These are phyloP conservation scores for rabbit (Oryctolagus cuniculus) DNA, from an alignment of 2,113 vertebrate genomes.

Conservation along the genomic window mOryCun1.1 NC_091447.1:51095501-51096000, in stretches of 20 bases:
- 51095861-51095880: slow-evolving; percentile 19
- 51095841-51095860: slow-evolving; percentile 55
- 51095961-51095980: no score
- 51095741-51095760: neutral
- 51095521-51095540: neutral
- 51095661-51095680: neutral
- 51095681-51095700: neutral
- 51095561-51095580: no score
- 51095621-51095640: neutral
- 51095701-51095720: neutral
- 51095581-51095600: fast-evolving
- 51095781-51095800: slow-evolving; percentile 26
- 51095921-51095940: slow-evolving; percentile 22
- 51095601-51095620: neutral
- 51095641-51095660: neutral
- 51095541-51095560: neutral
- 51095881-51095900: neutral
- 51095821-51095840: slow-evolving; percentile 31
- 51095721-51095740: neutral
- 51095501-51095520: neutral
- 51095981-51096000: no score
- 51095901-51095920: slow-evolving; percentile 19
- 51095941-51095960: no score
- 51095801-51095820: slow-evolving; percentile 45
- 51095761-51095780: slow-evolving; percentile 41